Base-by-base conservation (phyloP, 2,888 invertebrate genomes). In the Ptychoptera albimana region DNA sequence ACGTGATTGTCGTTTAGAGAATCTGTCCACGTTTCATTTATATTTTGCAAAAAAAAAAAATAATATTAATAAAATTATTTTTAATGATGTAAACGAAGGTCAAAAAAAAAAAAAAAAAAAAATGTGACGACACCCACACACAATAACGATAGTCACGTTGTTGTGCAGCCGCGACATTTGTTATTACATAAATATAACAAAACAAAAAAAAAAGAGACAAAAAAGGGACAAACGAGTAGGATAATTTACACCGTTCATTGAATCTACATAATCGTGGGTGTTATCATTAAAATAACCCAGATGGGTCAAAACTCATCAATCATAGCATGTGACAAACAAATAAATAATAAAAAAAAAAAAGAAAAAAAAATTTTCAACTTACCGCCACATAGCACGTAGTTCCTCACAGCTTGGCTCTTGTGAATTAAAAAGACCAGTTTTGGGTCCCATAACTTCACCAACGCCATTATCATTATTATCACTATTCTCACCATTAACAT, bases 381-480 rank as follows among this genome's bases (percentile, higher is more conserved):
- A 75, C 75, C 75, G 79, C 91, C 89, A 91, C 87, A 91, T 89
- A 9, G 84, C 83, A 48, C 87, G 77, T 41, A 91, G 70, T 59
- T 89, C 83, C 52, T 88, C 86, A 61, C 91, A 91, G 43, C 78
- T 79, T 1, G 89, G 89, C 57, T 89, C 89, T 46, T 63, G 59
- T 10, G 57, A 53, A 43, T 55, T 59, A 2, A 61, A 45, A 6
- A 59, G 54, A 45, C 58, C 58, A 16, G 62, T 55, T 50, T 60
- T 60, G 2, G 62, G 58, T 0, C 55, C 60, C 47, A 63, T 54
- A 7, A 63, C 57, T 51, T 63, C 63, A 2, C 60, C 56, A 37
- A 47, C 50, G 12, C 46, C 45, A 14, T 16, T 11, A 15, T 31
- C 45, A n/a, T 42, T 43, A 31, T 14, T 35, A 13, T 32, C 46